These are phyloP conservation scores for Elegia similella DNA, from an alignment of 2,888 invertebrate species.

Conservation along the genomic window DNA sequence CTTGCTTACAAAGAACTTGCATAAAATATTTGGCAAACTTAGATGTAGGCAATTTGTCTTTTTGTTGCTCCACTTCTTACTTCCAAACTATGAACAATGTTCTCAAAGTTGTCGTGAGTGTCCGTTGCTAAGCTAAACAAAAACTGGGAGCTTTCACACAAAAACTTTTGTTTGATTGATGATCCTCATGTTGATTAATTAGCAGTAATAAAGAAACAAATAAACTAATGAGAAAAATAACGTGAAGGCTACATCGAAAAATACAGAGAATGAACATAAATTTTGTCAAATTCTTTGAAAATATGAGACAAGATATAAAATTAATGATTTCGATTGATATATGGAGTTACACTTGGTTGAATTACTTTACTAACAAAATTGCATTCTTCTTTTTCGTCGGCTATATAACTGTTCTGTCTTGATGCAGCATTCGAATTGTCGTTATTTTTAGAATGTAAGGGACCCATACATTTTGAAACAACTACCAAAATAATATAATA, in stretches of 20 bases:
- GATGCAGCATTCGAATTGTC: too few species aligned
- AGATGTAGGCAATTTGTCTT: background rate
- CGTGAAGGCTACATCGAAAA: background rate
- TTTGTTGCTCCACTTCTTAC: background rate
- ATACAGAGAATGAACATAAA: too few species aligned
- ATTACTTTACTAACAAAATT: too few species aligned
- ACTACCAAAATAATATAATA: too few species aligned
- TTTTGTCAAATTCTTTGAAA: too few species aligned
- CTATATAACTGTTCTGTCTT: too few species aligned
- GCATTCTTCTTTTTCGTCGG: too few species aligned
- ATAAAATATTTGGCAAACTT: background rate
- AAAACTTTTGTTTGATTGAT: slow-evolving; percentile 8
- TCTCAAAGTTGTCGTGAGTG: background rate
- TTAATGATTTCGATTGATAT: too few species aligned
- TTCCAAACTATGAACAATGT: slow-evolving; percentile 9
- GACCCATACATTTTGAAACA: too few species aligned
- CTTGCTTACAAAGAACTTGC: background rate
- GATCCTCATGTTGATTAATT: slow-evolving; percentile 8
- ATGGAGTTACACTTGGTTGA: too few species aligned
- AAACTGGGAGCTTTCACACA: slow-evolving; percentile 3
- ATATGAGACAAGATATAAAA: too few species aligned
- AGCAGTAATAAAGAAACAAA: background rate
- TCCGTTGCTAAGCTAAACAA: background rate
- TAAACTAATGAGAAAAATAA: background rate
- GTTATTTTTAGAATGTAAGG: too few species aligned